Conservation (phyloP, 1,140 invertebrate genomes). For the Drosophila rufa region DNA sequence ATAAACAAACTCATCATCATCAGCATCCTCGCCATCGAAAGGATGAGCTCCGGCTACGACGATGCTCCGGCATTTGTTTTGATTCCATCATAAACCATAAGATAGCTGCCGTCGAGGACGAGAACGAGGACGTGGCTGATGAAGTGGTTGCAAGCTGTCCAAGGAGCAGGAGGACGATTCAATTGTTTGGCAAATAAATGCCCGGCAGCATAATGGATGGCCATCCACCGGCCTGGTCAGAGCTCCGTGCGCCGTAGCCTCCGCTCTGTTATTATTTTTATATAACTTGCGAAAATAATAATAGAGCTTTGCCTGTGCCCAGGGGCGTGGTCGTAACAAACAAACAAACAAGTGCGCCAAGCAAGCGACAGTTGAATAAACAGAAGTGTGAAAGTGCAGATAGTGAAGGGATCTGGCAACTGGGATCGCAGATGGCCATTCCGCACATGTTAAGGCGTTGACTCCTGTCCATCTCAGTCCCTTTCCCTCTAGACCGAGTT, state of each 20-base stretch:
- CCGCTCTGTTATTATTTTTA: conserved; percentile 76
- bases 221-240: conserved; percentile 47
- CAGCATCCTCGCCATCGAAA: conserved; percentile 12
- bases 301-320: conserved; percentile 49
- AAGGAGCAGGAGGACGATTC: conserved; percentile 59
- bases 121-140: conserved; percentile 62
- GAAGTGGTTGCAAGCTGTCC: conserved; percentile 72
- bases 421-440: conserved; percentile 18
- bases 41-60: conserved; percentile 11
- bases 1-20: conserved; percentile 79
- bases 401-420: conserved; percentile 61
- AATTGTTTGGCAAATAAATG: conserved; percentile 84
- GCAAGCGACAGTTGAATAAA: conserved; percentile 78
- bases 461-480: conserved; percentile 15
- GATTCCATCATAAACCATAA: conserved; percentile 82
- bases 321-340: conserved; percentile 34
- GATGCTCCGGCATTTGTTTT: conserved; percentile 74
- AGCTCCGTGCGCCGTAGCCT: conserved; percentile 22
- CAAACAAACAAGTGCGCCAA: conserved; percentile 52
- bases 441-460: conserved; percentile 27
- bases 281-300: conserved; percentile 83
- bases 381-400: conserved; percentile 82
- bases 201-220: conserved; percentile 76
- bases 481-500: conserved; percentile 30
- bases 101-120: conserved; percentile 66